Evolutionary conservation across 2,888 invertebrate species (phyloP).

Genomic region (Cantharis lateralis): DNA sequence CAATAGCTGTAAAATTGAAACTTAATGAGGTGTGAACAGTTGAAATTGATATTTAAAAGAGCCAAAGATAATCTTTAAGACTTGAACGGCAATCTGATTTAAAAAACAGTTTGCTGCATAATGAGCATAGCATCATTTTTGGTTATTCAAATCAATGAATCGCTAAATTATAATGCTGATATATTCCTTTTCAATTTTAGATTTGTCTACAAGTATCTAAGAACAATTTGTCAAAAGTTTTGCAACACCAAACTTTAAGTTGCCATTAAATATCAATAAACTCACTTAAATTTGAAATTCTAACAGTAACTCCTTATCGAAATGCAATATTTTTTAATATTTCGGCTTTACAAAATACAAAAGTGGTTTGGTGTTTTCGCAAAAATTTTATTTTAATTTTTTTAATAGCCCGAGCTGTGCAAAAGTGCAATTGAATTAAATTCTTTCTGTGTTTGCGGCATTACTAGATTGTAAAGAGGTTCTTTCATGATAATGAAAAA

Average conservation of each 20-base stretch:
- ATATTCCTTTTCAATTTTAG: constrained; percentile 37
- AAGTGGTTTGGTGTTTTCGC: background rate
- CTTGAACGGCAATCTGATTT: constrained; percentile 56
- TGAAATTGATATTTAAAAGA: constrained; percentile 60
- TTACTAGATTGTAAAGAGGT: background rate
- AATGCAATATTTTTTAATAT: background rate
- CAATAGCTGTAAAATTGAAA: constrained; percentile 60
- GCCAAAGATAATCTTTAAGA: constrained; percentile 55
- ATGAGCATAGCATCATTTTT: constrained; percentile 49
- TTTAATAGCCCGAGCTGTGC: background rate
- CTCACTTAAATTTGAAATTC: background rate
- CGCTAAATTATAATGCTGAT: constrained; percentile 53
- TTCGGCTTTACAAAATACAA: background rate
- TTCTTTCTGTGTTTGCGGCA: background rate
- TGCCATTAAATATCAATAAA: background rate
- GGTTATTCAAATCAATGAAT: constrained; percentile 55
- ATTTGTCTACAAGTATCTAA: constrained; percentile 29
- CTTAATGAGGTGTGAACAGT: constrained; percentile 59
- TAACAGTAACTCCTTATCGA: background rate
- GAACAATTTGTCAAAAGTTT: constrained; percentile 21
- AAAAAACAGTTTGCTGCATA: constrained; percentile 55
- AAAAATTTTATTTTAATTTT: background rate
- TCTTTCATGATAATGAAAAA: background rate
- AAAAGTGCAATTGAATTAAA: background rate
- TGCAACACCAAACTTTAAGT: constrained; percentile 1